phyloP scores from a whole-genome alignment of 2,888 invertebrate genomes.

The Harpalus rufipes region DNA sequence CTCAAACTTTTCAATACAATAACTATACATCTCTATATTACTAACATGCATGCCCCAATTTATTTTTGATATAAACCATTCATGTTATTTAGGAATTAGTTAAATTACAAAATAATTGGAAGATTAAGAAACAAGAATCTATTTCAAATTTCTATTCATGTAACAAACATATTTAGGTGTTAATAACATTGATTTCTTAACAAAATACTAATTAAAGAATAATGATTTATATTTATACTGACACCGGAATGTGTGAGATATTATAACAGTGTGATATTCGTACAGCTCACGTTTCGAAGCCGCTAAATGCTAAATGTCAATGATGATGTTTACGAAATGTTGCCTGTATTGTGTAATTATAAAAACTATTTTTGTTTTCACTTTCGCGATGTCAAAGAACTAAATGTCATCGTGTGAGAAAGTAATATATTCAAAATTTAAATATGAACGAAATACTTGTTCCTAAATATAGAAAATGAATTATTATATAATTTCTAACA shows the following conservation, averaged over 20 bases:
- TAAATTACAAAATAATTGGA: constrained; percentile 22
- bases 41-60: not conserved
- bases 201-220: constrained; percentile 10
- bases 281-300: not conserved
- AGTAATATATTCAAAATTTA: not conserved
- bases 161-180: not conserved
- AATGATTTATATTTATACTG: constrained; percentile 38
- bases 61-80: not conserved
- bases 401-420: constrained; percentile 48
- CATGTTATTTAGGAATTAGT: not conserved
- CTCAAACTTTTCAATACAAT: not conserved
- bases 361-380: constrained; percentile 58
- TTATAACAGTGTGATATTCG: not conserved
- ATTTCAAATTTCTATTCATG: not conserved
- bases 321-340: constrained; percentile 43
- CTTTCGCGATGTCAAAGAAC: constrained; percentile 56
- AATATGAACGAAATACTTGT: constrained; percentile 1
- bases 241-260: not conserved
- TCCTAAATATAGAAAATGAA: not conserved
- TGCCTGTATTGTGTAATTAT: constrained; percentile 47
- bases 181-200: constrained; percentile 32
- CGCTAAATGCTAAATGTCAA: constrained; percentile 42
- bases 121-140: constrained; percentile 8
- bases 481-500: too few species aligned
- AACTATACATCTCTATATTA: not conserved